Evolutionary conservation across 2,888 invertebrate genomes (phyloP), one percentile per base, ranked within the genome.

Genomic region (Lathronympha strigana): DNA sequence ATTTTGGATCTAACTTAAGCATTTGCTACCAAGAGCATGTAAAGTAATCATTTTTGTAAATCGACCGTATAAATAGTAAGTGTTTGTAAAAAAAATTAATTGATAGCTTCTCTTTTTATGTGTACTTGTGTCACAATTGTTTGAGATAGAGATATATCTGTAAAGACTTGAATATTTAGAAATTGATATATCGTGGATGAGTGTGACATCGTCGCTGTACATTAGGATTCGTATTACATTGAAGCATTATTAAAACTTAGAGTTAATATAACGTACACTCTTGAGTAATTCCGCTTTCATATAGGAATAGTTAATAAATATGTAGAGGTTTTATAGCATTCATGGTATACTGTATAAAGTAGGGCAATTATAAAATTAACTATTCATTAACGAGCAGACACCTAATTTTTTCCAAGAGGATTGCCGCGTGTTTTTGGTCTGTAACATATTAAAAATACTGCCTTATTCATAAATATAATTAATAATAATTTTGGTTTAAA

Each of bases 21-120:
- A 66, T 66, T 40, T 38, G 55, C 61, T 54, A 61, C 61, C 45
- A 53, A 61, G 47, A 28, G 21, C 60, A 67, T 63, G 63, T 69
- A 61, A 60, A 67, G 61, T 38, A 62, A 45, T 66, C 66, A 61
- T 58, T 49, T 64, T 66, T 68, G 68, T 70, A 71, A 68, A 68
- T 69, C 68, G 66, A 47, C 33, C 63, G 63, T 66, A 61, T 67
- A 53, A 58, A 54, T 54, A 57, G 50, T 63, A 63, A 63, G 61
- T 63, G 45, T 66, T 66, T 68, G 66, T 66, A 66, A 55, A 68
- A 68, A 68, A 38, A 45, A 53, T 51, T 57, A 50, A 63, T 55
- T 45, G 54, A 50, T 66, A 68, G 60, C 66, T 61, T 66, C 66
- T 66, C 66, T 66, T 63, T 51, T 63, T 51, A 58, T 50, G 58